Evolutionary conservation across 2,888 invertebrate species (phyloP), one percentile per base, ranked within the genome.

Genomic region (Muscina levida): DNA sequence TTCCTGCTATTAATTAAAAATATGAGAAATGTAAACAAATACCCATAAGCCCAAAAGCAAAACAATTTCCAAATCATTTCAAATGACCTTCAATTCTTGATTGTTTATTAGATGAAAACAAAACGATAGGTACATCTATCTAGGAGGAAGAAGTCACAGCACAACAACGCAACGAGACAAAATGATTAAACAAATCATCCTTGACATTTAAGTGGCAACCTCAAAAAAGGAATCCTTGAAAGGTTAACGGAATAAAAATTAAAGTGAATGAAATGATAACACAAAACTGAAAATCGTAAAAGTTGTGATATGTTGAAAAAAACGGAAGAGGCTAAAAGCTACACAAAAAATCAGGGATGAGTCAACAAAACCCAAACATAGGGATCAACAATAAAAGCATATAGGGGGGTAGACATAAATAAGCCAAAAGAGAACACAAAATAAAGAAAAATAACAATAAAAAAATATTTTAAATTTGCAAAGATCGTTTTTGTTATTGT

Each of bases 11-110:
- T 70, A 44, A 70, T n/a, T n/a, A 70, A 13, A 6, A 3, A 2
- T 19, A 44, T 44, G 56, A 56, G 1, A 42, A 46, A 56, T 65
- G 31, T 66, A 74, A 78, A 71, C 57, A 74, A 74, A 72, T 67
- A 39, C 1, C 59, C 22, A n/a, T 39, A 26, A 56, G 37, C 6
- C 1, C 4, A 57, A 19, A 26, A n/a, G n/a, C 10, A 51, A 51
- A 2, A n/a, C 57, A 72, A 72, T 68, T 59, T 15, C 6, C 51
- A 65, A 62, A 42, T 62, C 2, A 46, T 2, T 22, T n/a, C 44
- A 17, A 48, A 72, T 77, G 77, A 81, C 80, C 77, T 74, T 74
- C 73, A 73, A 51, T 51, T 71, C 24, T 70, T 73, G n/a, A 70
- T 70, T 77, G 80, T 77, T 77, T 81, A 67, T 67, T 42, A 51